These are phyloP conservation scores for Somateria mollissima DNA, from an alignment of 2,797 vertebrate genomes.

Conservation along the genomic window DNA sequence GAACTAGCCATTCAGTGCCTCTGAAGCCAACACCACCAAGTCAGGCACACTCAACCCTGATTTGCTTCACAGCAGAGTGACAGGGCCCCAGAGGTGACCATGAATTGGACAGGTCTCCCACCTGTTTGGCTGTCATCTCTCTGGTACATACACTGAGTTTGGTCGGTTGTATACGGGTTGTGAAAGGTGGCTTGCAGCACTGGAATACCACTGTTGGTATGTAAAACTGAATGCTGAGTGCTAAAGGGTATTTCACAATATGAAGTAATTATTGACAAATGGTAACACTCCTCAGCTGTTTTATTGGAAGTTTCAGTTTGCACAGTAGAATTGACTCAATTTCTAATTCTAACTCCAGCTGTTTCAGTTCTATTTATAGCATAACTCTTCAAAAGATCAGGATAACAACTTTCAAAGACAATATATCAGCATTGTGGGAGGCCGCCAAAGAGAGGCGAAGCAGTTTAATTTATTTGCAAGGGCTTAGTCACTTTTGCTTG, in stretches of 20 bases:
- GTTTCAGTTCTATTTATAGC: neutral
- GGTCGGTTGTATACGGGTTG: neutral
- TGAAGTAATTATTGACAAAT: neutral
- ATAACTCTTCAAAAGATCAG: neutral
- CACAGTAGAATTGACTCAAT: neutral
- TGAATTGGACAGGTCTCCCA: rapidly evolving
- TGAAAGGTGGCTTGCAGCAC: neutral
- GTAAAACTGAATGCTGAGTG: neutral
- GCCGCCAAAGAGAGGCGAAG: neutral
- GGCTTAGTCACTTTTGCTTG: neutral
- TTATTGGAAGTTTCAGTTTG: neutral
- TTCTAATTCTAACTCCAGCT: neutral
- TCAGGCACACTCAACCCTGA: rapidly evolving
- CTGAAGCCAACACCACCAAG: neutral
- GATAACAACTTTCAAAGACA: neutral
- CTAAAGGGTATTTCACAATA: neutral
- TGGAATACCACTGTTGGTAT: neutral
- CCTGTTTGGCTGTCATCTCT: neutral
- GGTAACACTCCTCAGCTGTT: neutral
- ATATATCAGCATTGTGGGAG: neutral
- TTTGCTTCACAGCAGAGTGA: neutral
- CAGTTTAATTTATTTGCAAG: neutral
- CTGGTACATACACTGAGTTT: neutral
- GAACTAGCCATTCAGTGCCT: neutral
- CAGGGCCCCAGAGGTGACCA: rapidly evolving